A percentile compares a stretch with the other conserved stretches of the same genome.
Evolutionary conservation across 2,797 vertebrate species (phyloP).

Genomic region (Diplodus sargus): DNA sequence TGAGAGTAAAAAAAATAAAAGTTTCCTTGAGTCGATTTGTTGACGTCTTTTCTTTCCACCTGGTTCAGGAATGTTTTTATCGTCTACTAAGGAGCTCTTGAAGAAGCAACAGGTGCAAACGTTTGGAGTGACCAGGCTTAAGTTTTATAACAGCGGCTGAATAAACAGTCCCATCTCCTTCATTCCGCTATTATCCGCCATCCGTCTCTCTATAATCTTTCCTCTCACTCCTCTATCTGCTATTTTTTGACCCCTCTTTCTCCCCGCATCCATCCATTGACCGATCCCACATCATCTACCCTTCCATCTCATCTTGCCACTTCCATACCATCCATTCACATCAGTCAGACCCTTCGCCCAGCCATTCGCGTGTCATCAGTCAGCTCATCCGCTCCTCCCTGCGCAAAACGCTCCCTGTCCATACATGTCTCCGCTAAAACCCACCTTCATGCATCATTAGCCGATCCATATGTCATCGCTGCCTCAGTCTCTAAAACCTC

Average conservation of each 20-base stretch:
- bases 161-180: slow-evolving; percentile 55
- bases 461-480: slow-evolving; percentile 66
- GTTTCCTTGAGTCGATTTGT: slow-evolving; percentile 49
- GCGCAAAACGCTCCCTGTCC: slow-evolving; percentile 36
- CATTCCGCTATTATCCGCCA: slow-evolving; percentile 50
- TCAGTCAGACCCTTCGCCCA: slow-evolving; percentile 50
- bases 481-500: slow-evolving; percentile 51
- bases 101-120: slow-evolving; percentile 29
- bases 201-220: slow-evolving; percentile 31
- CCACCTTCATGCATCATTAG: slow-evolving; percentile 78
- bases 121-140: slow-evolving; percentile 16
- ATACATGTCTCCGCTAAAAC: slow-evolving; percentile 51
- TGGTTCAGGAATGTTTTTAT: slow-evolving; percentile 28
- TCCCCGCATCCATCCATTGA: slow-evolving; percentile 33
- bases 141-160: slow-evolving; percentile 24
- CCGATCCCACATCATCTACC: slow-evolving; percentile 12
- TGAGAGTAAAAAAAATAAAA: slow-evolving; percentile 49
- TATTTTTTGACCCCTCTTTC: slow-evolving; percentile 44
- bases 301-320: slow-evolving; percentile 54
- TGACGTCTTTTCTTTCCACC: slow-evolving; percentile 17
- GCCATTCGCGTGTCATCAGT: slow-evolving; percentile 54
- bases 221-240: slow-evolving; percentile 29
- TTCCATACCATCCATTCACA: slow-evolving; percentile 32
- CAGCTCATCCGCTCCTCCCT: slow-evolving; percentile 49
- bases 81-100: slow-evolving; percentile 3